phyloP scores from a whole-genome alignment of 1,140 invertebrate genomes.

The Drosophila baimaii region DNA sequence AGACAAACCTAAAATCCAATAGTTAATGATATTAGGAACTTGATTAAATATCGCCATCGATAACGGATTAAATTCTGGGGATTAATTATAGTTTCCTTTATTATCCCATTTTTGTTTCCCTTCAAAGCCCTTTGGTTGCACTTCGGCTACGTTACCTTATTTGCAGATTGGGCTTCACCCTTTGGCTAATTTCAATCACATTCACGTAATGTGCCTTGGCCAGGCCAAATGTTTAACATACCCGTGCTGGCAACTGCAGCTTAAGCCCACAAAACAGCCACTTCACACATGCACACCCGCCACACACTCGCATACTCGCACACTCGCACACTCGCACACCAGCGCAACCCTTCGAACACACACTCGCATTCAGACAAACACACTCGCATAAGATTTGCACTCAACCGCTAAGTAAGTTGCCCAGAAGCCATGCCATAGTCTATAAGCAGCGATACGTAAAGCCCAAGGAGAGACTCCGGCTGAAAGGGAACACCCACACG shows the following conservation, averaged over 20 bases:
- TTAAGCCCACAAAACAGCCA: constrained; percentile 52
- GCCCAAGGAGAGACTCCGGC: constrained; percentile 54
- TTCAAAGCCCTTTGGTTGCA: not conserved
- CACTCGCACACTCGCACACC: constrained; percentile 27
- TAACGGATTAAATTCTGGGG: no score
- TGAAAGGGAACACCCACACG: constrained; percentile 53
- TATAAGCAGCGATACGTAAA: constrained; percentile 71
- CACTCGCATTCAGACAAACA: constrained; percentile 29
- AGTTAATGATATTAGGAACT: no score
- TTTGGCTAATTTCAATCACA: constrained; percentile 45
- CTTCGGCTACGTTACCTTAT: constrained; percentile 5
- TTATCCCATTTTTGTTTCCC: no score
- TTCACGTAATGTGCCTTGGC: constrained; percentile 23
- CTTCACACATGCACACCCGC: constrained; percentile 35
- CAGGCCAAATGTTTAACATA: constrained; percentile 55
- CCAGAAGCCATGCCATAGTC: constrained; percentile 70
- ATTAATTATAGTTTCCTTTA: not conserved
- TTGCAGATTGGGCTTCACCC: constrained; percentile 28
- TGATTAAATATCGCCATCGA: no score
- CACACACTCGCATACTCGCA: constrained; percentile 21
- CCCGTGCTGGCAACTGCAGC: constrained; percentile 43
- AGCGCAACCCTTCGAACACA: no score
- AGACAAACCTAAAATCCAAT: no score
- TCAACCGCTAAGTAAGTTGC: constrained; percentile 74
- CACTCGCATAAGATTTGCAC: constrained; percentile 54